Evolutionary conservation across 2,888 invertebrate species (phyloP), one percentile per base, ranked within the genome.

Genomic region (Mythimna impura): DNA sequence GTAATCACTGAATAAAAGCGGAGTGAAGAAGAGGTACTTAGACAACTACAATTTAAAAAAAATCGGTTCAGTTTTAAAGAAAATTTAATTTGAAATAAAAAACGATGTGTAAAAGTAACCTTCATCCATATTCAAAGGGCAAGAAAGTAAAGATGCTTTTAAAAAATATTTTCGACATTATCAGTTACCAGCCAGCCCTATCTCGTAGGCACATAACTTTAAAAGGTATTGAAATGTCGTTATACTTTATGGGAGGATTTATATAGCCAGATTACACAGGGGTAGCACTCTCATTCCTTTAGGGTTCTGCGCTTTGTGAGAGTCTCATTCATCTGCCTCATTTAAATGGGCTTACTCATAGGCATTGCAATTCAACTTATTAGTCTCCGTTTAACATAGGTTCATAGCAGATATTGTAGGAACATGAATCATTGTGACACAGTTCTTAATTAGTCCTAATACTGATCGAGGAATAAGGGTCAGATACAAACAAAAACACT

Each of bases 201-300:
- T 83, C 78, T 85, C 57, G 66, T 76, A 76, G 60, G 76, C 66
- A 75, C 79, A 85, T 86, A 86, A 86, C 76, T 86, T 86, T 86
- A 80, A 85, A 83, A 79, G 83, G 79, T 79, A 86, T 86, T 83
- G 77, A 79, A 83, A 72, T 76, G 83, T 78, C 79, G 78, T 83
- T 86, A 83, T 82, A 78, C 73, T 86, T 86, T 85, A 85, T 80
- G 78, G 80, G 66, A 47, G 78, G 76, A 76, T 85, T 84, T 85
- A 80, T 82, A 75, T 64, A 72, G 47, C 54, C 75, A 81, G 76
- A 86, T 85, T 80, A 71, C 71, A 52, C 72, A 74, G 73, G 84
- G 85, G 76, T 76, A 73, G 71, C 64, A 75, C 63, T 78, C 64
- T 57, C 77, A 66, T 76, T 73, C 62, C 69, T 71, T 71, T 64